Evolutionary conservation across 2,888 invertebrate genomes (phyloP).

Genomic region (Drosophila nigricruria): DNA sequence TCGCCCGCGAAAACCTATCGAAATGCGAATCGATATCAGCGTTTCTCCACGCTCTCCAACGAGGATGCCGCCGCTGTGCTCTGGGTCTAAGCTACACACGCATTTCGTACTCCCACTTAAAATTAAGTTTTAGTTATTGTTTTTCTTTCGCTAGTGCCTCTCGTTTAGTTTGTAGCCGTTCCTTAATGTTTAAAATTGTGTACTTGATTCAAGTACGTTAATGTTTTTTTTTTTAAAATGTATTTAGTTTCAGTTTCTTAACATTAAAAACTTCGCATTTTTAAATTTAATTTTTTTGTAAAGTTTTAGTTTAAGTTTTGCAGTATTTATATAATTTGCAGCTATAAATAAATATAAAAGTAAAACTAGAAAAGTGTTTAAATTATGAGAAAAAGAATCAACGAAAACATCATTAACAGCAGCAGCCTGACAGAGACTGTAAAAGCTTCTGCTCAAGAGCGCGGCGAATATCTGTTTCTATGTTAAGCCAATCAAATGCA

Average conservation of each 20-base stretch:
- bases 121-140: conserved; percentile 32
- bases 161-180: conserved; percentile 46
- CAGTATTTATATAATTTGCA: conserved; percentile 70
- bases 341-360: conserved; percentile 46
- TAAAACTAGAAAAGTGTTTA: conserved; percentile 15
- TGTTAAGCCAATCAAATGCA: background rate
- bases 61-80: conserved; percentile 83
- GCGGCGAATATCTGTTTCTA: background rate
- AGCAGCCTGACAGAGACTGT: background rate
- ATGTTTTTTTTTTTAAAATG: conserved; percentile 14
- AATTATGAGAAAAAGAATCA: background rate
- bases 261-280: conserved; percentile 54
- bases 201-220: conserved; percentile 22
- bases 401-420: background rate
- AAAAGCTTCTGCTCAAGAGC: background rate
- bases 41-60: conserved; percentile 83
- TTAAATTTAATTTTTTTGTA: conserved; percentile 57
- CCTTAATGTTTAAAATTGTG: conserved; percentile 31
- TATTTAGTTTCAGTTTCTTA: conserved; percentile 34
- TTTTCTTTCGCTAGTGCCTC: conserved; percentile 49
- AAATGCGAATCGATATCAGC: conserved; percentile 80
- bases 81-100: conserved; percentile 73
- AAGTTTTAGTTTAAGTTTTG: conserved; percentile 46
- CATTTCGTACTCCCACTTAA: background rate
- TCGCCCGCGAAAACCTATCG: conserved; percentile 81